phyloP scores from a whole-genome alignment of 2,113 vertebrate genomes.

The Rana temporaria region DNA sequence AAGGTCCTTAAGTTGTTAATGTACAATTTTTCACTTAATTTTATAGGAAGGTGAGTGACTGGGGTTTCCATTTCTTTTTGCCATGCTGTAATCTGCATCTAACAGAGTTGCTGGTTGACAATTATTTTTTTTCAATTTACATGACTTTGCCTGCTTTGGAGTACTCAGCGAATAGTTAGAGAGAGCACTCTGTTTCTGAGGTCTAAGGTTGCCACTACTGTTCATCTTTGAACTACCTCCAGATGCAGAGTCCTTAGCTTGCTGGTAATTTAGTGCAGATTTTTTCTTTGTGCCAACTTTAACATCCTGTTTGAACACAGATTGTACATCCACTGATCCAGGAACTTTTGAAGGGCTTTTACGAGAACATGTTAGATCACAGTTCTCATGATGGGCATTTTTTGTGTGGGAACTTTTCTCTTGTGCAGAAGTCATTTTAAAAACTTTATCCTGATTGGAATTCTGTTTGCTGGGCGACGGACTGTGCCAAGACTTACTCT shows the following conservation, averaged over 20 bases:
- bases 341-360: not conserved
- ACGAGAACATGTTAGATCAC: slow-evolving; percentile 12
- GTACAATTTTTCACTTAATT: slow-evolving; percentile 10
- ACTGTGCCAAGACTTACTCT: slow-evolving; percentile 58
- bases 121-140: slow-evolving; percentile 70
- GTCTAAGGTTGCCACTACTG: slow-evolving; percentile 64
- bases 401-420: slow-evolving; percentile 57
- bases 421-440: slow-evolving; percentile 58
- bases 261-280: slow-evolving; percentile 38
- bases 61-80: slow-evolving; percentile 65
- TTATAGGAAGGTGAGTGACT: slow-evolving; percentile 32
- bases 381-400: not conserved
- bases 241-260: not conserved
- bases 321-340: not conserved
- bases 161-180: slow-evolving; percentile 51
- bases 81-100: slow-evolving; percentile 56
- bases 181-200: not conserved
- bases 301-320: slow-evolving; percentile 58
- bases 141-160: slow-evolving; percentile 44
- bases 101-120: not conserved
- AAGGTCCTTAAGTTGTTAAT: no score
- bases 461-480: slow-evolving; percentile 54
- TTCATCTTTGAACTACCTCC: slow-evolving; percentile 60
- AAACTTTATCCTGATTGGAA: slow-evolving; percentile 34
- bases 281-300: slow-evolving; percentile 63